A percentile compares a stretch with the other conserved stretches of the same genome.
phyloP scores from a whole-genome alignment of 2,888 invertebrate genomes.

The Esperia sulphurella region DNA sequence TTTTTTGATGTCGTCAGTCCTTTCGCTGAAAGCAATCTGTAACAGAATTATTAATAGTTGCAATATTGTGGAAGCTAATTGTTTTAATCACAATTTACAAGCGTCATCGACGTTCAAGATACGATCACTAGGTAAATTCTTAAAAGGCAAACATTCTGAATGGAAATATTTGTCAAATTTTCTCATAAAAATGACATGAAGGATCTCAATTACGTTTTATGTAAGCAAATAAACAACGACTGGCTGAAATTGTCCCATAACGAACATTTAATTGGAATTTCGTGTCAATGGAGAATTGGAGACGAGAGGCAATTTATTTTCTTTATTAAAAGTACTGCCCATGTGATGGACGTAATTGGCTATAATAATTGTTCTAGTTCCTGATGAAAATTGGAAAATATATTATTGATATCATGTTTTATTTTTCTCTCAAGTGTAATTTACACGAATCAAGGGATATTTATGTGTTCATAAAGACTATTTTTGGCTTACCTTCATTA shows the following conservation, averaged over 20 bases:
- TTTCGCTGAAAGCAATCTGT: too few relatives aligned
- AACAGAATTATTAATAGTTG: too few relatives aligned
- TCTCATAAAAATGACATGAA: not conserved
- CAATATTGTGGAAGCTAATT: too few relatives aligned
- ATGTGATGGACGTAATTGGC: not conserved
- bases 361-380: not conserved
- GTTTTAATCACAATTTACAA: too few relatives aligned
- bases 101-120: too few relatives aligned
- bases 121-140: not conserved
- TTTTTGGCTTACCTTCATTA: too few relatives aligned
- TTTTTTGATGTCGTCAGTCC: too few relatives aligned
- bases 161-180: not conserved
- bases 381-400: not conserved
- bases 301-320: slow-evolving; percentile 1
- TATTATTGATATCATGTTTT: not conserved
- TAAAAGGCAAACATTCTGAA: not conserved
- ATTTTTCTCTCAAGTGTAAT: too few relatives aligned
- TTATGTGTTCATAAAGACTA: too few relatives aligned
- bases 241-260: slow-evolving; percentile 1
- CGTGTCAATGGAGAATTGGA: not conserved
- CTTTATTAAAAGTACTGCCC: slow-evolving; percentile 6
- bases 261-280: slow-evolving; percentile 7
- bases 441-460: too few relatives aligned
- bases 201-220: not conserved
- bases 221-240: slow-evolving; percentile 3